phyloP scores from a whole-genome alignment of 1,140 invertebrate species.

The Drosophila tani region DNA sequence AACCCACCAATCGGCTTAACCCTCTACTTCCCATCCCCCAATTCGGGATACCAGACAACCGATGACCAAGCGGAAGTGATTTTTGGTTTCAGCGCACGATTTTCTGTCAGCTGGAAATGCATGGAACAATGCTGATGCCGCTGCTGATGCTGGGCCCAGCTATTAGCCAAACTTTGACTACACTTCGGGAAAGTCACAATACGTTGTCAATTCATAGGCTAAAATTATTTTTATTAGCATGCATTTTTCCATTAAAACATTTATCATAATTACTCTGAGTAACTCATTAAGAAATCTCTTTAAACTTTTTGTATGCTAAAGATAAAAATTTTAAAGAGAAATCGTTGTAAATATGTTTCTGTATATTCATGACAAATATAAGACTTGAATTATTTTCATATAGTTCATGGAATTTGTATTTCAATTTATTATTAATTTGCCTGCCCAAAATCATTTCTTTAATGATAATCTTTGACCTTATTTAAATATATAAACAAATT shows the following conservation, averaged over 20 bases:
- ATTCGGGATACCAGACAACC: slow-evolving; percentile 3
- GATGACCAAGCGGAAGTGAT: slow-evolving; percentile 72
- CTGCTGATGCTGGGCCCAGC: slow-evolving; percentile 15
- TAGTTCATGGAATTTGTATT: background rate
- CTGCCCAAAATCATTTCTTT: background rate
- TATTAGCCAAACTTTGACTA: slow-evolving; percentile 50
- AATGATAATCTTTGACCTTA: background rate
- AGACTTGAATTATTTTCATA: background rate
- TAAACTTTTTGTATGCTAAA: too few species aligned
- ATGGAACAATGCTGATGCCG: slow-evolving; percentile 29
- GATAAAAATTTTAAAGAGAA: too few species aligned
- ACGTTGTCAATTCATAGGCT: background rate
- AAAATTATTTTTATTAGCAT: background rate
- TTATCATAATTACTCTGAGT: background rate
- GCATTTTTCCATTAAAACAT: background rate
- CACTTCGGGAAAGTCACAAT: slow-evolving; percentile 3
- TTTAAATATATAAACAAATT: background rate
- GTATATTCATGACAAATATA: background rate
- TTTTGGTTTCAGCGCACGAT: slow-evolving; percentile 63
- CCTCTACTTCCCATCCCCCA: slow-evolving; percentile 1
- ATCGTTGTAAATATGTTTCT: background rate
- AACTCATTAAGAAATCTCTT: too few species aligned
- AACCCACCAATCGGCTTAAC: background rate
- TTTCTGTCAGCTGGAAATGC: slow-evolving; percentile 39
- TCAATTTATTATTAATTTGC: background rate